Evolutionary conservation across 2,797 vertebrate species (phyloP).

Genomic region (Ctenochaetus hawaiiensis): DNA sequence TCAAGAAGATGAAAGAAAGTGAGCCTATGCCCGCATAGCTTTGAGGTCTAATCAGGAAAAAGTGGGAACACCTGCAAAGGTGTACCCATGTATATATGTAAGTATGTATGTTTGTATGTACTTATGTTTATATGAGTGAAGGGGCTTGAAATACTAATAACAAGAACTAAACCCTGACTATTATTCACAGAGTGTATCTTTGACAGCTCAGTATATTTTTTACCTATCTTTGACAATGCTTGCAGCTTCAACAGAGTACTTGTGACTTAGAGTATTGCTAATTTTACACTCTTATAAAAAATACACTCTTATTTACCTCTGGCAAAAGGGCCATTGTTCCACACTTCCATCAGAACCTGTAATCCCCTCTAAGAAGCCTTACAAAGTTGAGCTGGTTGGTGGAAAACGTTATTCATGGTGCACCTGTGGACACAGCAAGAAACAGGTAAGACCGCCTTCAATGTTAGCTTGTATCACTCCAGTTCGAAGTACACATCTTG

Average conservation of each 20-base stretch:
- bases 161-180: neutral
- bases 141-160: neutral
- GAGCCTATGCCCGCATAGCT: neutral
- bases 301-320: neutral
- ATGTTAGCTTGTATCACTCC: neutral
- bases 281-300: neutral
- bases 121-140: neutral
- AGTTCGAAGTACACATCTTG: neutral
- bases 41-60: neutral
- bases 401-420: constrained; percentile 90
- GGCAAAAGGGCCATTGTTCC: constrained; percentile 53
- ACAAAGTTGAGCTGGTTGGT: constrained; percentile 84
- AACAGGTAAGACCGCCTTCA: constrained; percentile 78
- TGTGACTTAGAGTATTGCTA: neutral
- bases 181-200: neutral
- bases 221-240: neutral
- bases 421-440: constrained; percentile 89
- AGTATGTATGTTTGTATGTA: too few relatives aligned
- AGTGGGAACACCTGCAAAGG: neutral
- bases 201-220: neutral
- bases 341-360: constrained; percentile 65
- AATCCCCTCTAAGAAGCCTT: constrained; percentile 87
- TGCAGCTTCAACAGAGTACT: neutral
- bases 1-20: too few relatives aligned
- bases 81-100: neutral